Conservation (phyloP, 2,113 vertebrate genomes). For the Trichechus manatus region DNA sequence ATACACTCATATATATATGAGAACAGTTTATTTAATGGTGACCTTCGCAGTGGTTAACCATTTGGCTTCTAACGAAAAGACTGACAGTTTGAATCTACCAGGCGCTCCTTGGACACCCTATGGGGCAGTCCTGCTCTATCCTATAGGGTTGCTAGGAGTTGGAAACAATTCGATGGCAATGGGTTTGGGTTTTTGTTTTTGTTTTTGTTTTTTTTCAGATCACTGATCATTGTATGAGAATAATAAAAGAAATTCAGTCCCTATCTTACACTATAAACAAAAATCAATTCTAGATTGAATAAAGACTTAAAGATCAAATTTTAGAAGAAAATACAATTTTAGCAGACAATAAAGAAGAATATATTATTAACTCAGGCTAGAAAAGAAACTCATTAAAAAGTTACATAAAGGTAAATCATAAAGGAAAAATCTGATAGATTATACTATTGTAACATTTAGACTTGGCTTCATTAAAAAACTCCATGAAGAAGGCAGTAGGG, state of each 20-base stretch:
- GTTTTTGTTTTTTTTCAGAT: no score
- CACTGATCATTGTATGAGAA: neutral
- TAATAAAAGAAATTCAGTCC: neutral
- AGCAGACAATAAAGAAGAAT: neutral
- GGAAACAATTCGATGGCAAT: no score
- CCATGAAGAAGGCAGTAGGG: neutral
- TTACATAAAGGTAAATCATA: neutral
- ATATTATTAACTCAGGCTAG: neutral
- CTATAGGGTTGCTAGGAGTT: no score
- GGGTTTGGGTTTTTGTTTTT: no score
- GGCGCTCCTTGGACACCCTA: no score
- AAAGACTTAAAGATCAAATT: neutral
- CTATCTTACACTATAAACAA: neutral
- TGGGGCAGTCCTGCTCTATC: no score
- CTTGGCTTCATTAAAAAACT: conserved; percentile 23
- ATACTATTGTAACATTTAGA: conserved; percentile 26
- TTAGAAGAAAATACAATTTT: neutral
- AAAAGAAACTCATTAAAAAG: neutral
- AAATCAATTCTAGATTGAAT: no score
- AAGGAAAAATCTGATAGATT: neutral
- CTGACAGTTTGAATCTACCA: no score
- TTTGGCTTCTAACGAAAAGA: no score
- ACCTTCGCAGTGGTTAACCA: neutral
- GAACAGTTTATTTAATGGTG: neutral
- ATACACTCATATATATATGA: neutral